phyloP scores from a whole-genome alignment of 92 coral and sea anemone species.

The Virgularia gustaviana region DNA sequence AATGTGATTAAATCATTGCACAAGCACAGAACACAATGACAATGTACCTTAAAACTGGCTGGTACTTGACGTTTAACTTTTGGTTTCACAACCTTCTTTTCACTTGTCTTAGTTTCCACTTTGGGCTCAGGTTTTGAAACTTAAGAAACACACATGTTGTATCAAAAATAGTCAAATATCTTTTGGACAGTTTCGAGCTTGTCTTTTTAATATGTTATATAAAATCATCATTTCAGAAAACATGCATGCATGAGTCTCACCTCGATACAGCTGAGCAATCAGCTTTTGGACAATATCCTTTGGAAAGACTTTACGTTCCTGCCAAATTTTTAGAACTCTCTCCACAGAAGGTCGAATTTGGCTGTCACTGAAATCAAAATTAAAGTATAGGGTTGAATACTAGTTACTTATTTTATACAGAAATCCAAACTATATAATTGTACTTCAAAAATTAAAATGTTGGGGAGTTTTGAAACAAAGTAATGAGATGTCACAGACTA shows the following conservation, averaged over 20 bases:
- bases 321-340: conserved; percentile 91
- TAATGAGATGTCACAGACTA: too few relatives aligned
- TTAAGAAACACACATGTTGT: too few relatives aligned
- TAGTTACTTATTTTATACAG: too few relatives aligned
- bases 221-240: background rate
- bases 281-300: conserved; percentile 69
- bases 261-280: conserved; percentile 15
- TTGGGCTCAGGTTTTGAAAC: background rate
- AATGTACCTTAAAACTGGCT: conserved; percentile 84
- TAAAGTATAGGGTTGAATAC: too few relatives aligned
- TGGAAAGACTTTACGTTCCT: conserved; percentile 84
- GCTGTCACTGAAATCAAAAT: too few relatives aligned
- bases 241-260: background rate
- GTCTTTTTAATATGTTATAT: too few relatives aligned
- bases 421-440: too few relatives aligned
- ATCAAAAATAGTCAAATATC: too few relatives aligned
- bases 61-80: conserved; percentile 63
- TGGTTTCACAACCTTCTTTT: conserved; percentile 8
- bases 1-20: background rate
- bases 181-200: too few relatives aligned
- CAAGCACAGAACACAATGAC: background rate
- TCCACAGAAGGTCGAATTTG: conserved; percentile 67
- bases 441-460: too few relatives aligned
- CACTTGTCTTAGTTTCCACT: background rate
- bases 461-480: too few relatives aligned